Percentiles rank a stretch among this genome's conserved stretches.
These are phyloP conservation scores for Neopipo cinnamomea DNA, from an alignment of 2,113 vertebrate species.

Conservation along the genomic window DNA sequence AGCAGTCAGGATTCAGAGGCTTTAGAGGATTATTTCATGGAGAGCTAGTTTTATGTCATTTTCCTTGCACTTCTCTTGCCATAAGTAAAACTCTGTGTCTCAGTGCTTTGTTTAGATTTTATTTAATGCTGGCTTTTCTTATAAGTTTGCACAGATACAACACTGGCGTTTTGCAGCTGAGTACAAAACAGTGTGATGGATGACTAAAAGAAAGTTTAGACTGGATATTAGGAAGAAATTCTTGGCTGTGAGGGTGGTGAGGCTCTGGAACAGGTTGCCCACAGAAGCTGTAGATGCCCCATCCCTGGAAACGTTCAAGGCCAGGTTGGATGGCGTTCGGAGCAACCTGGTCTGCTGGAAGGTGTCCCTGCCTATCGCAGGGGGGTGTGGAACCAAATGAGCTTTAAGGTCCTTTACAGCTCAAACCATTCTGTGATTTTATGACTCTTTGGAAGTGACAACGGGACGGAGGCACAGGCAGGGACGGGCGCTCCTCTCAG, in stretches of 20 bases:
- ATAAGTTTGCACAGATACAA: accelerated
- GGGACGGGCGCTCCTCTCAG: neutral
- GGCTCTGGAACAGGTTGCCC: neutral
- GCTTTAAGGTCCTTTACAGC: no score
- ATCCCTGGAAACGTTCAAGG: neutral
- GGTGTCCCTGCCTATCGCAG: neutral
- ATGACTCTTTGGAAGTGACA: accelerated
- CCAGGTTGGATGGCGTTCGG: accelerated
- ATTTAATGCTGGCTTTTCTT: no score
- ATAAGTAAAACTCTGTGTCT: neutral
- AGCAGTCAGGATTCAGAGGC: no score
- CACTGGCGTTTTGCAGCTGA: accelerated
- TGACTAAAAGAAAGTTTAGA: neutral
- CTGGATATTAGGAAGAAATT: accelerated
- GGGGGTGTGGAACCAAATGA: accelerated
- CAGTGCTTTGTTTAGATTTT: neutral
- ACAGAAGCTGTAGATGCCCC: neutral
- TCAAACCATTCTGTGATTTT: no score
- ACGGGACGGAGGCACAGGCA: no score
- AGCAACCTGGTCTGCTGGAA: neutral
- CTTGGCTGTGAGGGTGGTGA: neutral
- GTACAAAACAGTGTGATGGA: neutral
- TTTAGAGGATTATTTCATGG: neutral
- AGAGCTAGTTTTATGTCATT: accelerated
- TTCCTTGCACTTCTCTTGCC: neutral